Base-by-base conservation (phyloP, 2,797 vertebrate species). In the Alca torda region DNA sequence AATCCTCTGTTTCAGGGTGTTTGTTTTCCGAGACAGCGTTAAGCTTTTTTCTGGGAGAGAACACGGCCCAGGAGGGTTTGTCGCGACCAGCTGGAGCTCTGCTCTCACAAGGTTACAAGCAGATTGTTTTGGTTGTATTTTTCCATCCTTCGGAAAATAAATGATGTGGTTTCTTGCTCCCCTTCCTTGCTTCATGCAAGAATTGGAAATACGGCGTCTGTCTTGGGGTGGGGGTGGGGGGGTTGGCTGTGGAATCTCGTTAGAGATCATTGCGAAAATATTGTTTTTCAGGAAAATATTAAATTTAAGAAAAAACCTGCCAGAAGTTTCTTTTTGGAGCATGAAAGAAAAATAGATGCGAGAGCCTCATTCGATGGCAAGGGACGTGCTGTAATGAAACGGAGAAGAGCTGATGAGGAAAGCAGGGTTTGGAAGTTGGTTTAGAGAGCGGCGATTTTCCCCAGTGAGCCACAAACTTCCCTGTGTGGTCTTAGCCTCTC, bases 401-500 rank as follows among this genome's bases (percentile, higher is more conserved):
- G 92, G 84, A 89, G 92, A 92, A 83, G 87, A 88, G 76, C 19
- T 94, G 95, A 91, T 92, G 96, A 92, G 92, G 82, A 97, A 95
- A 96, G 79, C 95, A 96, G 92, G 84, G 59, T 89, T 84, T 92
- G 76, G 73, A 92, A 91, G 84, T 16, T 73, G 79, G 37, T 87
- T 94, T 92, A 94, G 91, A 81, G 82, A 90, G 16, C 23, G 63
- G 87, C 53, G 69, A 73, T 92, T 94, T 94, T 96, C 93, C 87
- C 90, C 79, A 63, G 5, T 39, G 90, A 83, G 57, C 69, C 61
- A 73, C 93, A 94, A 69, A 81, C 28, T 96, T 92, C 65, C 65
- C 79, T 93, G 89, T 95, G 92, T 94, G 89, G 94, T 93, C 94
- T 93, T 93, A 90, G 84, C 90, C 92, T 95, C 50, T 76, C 60